Base-by-base conservation (phyloP, 2,888 invertebrate genomes). In the Penaeus monodon region DNA sequence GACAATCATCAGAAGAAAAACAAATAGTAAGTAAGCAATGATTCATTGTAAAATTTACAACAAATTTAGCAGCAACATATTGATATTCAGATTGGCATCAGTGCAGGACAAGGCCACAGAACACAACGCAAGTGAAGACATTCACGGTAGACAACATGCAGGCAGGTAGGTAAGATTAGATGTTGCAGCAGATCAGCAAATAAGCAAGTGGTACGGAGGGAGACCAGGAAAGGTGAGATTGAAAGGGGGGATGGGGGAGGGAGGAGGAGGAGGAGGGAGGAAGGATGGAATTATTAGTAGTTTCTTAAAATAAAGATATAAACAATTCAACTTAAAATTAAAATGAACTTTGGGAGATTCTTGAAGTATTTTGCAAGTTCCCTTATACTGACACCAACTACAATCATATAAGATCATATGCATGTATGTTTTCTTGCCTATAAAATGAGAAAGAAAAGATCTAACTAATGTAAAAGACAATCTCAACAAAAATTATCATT, bases 141-240 rank as follows among this genome's bases (percentile, higher is more conserved):
- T 57, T 57, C 57, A 57, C 14, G 3, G 17, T 14, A 57, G 57
- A 57, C 57, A 57, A 20, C 57, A 57, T 57, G 57, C 57, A 57
- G 57, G 17, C 57, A 57, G 57, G 17, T 14, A 17, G 57, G 17
- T 17, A 77, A 1, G n/a, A 57, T 77, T 77, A n/a, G 22, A 81
- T 70, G 27, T 29, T 70, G 70, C 73, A 82, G 81, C 73, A 82
- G 27, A 29, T n/a, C 57, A 82, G 81, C 81, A 68, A 73, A 82
- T 82, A 68, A n/a, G 81, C 81, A 82, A 63, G 70, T 70, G 73
- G 33, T n/a, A 33, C 22, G 20, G 29, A 82, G 57, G 24, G 24
- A 68, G 57, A 81, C 68, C 27, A 20, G 33, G 38, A 33, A 33
- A 29, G n/a, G 33, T 27, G 63, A 12, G 44, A 57, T 17, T 14